Conservation (phyloP, 2,113 vertebrate genomes). For the Galemys pyrenaicus region DNA sequence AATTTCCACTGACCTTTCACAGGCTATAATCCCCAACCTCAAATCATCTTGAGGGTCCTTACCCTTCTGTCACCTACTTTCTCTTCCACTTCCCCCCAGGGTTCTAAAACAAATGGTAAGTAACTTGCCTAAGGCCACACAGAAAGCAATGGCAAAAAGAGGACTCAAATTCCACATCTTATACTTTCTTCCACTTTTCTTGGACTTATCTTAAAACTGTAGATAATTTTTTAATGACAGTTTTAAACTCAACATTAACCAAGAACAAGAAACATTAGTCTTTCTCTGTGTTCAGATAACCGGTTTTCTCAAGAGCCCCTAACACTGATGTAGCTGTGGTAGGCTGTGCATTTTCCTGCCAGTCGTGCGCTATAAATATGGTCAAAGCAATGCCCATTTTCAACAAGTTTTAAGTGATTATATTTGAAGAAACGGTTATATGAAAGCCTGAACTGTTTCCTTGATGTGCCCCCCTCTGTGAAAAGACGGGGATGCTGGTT, state of each 20-base stretch:
- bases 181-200: not conserved
- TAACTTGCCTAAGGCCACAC: not conserved
- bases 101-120: not conserved
- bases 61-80: not conserved
- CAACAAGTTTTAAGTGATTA: not conserved
- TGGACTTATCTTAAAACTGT: slow-evolving; percentile 24
- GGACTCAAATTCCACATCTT: not conserved
- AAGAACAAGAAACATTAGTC: slow-evolving; percentile 8
- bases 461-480: not conserved
- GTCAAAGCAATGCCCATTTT: not conserved
- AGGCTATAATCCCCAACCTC: not conserved
- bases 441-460: not conserved
- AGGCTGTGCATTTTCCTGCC: not conserved
- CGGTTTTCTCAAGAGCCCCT: not conserved
- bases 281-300: not conserved
- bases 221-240: not conserved
- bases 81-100: not conserved
- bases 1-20: not conserved
- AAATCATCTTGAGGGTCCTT: not conserved
- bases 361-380: not conserved
- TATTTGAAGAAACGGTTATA: not conserved
- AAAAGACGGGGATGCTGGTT: not conserved
- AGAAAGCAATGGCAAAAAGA: not conserved
- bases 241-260: slow-evolving; percentile 30
- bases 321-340: not conserved